A percentile compares a stretch with the other conserved stretches of the same genome.
Conservation (phyloP, 2,888 invertebrate genomes). For the Terebella lapidaria region DNA sequence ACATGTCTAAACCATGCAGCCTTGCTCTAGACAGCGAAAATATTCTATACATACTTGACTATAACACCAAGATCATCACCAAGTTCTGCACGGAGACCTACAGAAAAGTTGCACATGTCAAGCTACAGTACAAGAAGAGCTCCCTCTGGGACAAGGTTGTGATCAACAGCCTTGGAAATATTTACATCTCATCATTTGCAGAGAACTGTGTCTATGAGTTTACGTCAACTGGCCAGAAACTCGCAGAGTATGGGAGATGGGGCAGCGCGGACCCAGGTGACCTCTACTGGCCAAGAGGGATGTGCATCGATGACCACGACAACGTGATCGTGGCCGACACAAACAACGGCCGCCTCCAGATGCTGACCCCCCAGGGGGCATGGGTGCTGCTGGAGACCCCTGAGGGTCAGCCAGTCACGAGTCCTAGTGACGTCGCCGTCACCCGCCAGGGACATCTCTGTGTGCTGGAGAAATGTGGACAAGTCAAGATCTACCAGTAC, state of each 20-base stretch:
- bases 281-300: slow-evolving; percentile 16
- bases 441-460: slow-evolving; percentile 5
- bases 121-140: slow-evolving; percentile 11
- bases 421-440: slow-evolving; percentile 16
- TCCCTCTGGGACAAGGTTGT: slow-evolving; percentile 16
- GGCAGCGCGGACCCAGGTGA: slow-evolving; percentile 17
- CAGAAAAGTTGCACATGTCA: slow-evolving; percentile 5
- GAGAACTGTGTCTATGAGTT: slow-evolving; percentile 19
- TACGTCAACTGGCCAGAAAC: slow-evolving; percentile 7
- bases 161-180: slow-evolving; percentile 13
- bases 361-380: slow-evolving; percentile 12
- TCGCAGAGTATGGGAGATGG: slow-evolving; percentile 13
- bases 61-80: slow-evolving; percentile 7
- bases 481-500: slow-evolving; percentile 6
- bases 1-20: slow-evolving; percentile 11
- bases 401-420: slow-evolving; percentile 1
- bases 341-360: slow-evolving; percentile 15
- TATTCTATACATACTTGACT: slow-evolving; percentile 14
- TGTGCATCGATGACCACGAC: slow-evolving; percentile 14
- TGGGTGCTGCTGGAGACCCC: slow-evolving; percentile 9
- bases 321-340: slow-evolving; percentile 18
- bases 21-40: slow-evolving; percentile 3
- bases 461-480: slow-evolving; percentile 15
- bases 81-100: slow-evolving; percentile 11
- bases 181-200: slow-evolving; percentile 11